Evolutionary conservation across 2,888 invertebrate genomes (phyloP).

Genomic region (Cetonia aurata): DNA sequence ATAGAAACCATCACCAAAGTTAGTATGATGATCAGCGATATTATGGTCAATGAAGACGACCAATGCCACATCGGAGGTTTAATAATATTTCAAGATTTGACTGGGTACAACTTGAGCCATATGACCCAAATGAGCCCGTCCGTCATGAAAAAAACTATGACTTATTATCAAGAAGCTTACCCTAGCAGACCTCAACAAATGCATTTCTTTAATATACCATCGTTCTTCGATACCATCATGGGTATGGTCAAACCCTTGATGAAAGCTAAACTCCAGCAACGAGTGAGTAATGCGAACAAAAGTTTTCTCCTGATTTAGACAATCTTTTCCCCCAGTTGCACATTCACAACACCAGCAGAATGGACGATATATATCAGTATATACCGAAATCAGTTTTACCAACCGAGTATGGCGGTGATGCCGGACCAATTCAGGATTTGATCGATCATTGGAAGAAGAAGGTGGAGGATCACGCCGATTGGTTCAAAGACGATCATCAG

Average conservation of each 20-base stretch:
- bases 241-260: conserved; percentile 72
- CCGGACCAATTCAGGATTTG: conserved; percentile 69
- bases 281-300: conserved; percentile 66
- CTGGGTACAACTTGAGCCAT: conserved; percentile 69
- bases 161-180: conserved; percentile 70
- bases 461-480: conserved; percentile 67
- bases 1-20: conserved; percentile 65
- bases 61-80: conserved; percentile 69
- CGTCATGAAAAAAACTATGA: conserved; percentile 69
- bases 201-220: conserved; percentile 72
- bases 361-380: conserved; percentile 70
- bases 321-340: conserved; percentile 63
- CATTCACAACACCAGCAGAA: conserved; percentile 67
- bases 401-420: conserved; percentile 76
- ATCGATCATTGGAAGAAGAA: conserved; percentile 69
- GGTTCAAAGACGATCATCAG: conserved; percentile 68
- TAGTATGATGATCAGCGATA: conserved; percentile 71
- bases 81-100: conserved; percentile 71
- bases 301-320: no score
- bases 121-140: conserved; percentile 68
- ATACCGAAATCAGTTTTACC: conserved; percentile 74
- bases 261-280: conserved; percentile 72
- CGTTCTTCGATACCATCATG: conserved; percentile 72
- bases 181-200: conserved; percentile 72
- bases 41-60: conserved; percentile 73